A percentile compares a stretch with the other conserved stretches of the same genome.
phyloP scores from a whole-genome alignment of 2,113 vertebrate genomes.

The Lota lota region DNA sequence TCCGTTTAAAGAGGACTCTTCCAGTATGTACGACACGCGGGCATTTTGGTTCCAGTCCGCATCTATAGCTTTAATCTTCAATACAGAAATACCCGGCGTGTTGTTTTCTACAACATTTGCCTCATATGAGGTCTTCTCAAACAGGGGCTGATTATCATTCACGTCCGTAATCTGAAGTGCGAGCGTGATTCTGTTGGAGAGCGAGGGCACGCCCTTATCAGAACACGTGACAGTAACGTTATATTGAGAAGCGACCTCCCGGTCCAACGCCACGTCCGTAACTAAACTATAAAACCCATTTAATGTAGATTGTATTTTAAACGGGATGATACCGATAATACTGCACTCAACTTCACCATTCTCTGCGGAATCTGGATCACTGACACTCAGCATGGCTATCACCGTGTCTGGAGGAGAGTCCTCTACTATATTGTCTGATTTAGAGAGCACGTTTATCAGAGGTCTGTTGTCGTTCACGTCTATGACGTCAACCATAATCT shows the following conservation, averaged over 20 bases:
- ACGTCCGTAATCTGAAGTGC: slow-evolving; percentile 65
- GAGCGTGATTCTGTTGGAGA: slow-evolving; percentile 56
- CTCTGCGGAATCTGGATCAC: slow-evolving; percentile 62
- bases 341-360: slow-evolving; percentile 57
- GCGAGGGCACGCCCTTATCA: slow-evolving; percentile 56
- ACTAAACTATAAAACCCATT: slow-evolving; percentile 63
- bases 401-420: slow-evolving; percentile 51
- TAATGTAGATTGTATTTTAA: slow-evolving; percentile 52
- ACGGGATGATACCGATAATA: slow-evolving; percentile 21
- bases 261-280: slow-evolving; percentile 48
- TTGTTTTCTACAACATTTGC: slow-evolving; percentile 61
- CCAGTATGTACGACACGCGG: slow-evolving; percentile 77
- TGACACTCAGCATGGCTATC: slow-evolving; percentile 55
- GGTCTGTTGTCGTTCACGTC: slow-evolving; percentile 78
- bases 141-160: slow-evolving; percentile 50
- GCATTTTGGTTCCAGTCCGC: slow-evolving; percentile 76
- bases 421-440: slow-evolving; percentile 58
- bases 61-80: slow-evolving; percentile 62
- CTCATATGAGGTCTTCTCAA: slow-evolving; percentile 51
- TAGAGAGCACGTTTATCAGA: slow-evolving; percentile 62
- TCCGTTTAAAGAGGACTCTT: slow-evolving; percentile 64
- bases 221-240: slow-evolving; percentile 46
- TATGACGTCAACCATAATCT: slow-evolving; percentile 47
- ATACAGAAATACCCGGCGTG: slow-evolving; percentile 66
- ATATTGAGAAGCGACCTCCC: slow-evolving; percentile 35